Evolutionary conservation across 1,140 invertebrate species (phyloP).

Genomic region (Stenopsyche tienmushanensis): DNA sequence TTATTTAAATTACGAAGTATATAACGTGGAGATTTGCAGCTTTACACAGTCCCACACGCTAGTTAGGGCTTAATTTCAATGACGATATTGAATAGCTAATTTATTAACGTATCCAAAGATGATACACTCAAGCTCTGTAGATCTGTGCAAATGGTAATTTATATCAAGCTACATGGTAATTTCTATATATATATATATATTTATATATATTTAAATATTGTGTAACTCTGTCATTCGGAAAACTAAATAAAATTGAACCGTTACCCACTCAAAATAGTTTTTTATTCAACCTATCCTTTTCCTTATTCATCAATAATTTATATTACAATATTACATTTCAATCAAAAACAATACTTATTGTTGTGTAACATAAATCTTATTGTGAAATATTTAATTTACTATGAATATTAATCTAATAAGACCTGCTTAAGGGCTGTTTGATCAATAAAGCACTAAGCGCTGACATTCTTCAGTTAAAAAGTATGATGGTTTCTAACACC

Average conservation of each 20-base stretch:
- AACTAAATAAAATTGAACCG: slow-evolving; percentile 15
- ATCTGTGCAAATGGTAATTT: slow-evolving; percentile 1
- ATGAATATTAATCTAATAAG: too few relatives aligned
- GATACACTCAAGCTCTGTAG: not conserved
- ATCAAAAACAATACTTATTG: too few relatives aligned
- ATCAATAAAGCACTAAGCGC: too few relatives aligned
- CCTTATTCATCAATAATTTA: too few relatives aligned
- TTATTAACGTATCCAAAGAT: not conserved
- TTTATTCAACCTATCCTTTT: too few relatives aligned
- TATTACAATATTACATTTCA: too few relatives aligned
- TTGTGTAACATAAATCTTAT: too few relatives aligned
- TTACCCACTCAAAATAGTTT: not conserved
- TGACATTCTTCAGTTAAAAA: too few relatives aligned
- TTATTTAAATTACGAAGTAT: slow-evolving; percentile 11
- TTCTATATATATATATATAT: slow-evolving; percentile 21
- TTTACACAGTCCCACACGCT: slow-evolving; percentile 18
- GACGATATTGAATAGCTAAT: slow-evolving; percentile 15
- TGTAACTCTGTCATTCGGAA: slow-evolving; percentile 26
- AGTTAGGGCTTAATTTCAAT: slow-evolving; percentile 24
- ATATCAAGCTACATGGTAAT: slow-evolving; percentile 10
- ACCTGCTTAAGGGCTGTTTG: too few relatives aligned
- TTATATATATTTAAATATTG: slow-evolving; percentile 21
- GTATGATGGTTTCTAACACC: too few relatives aligned
- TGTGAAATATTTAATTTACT: too few relatives aligned
- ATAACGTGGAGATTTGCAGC: not conserved